These are phyloP conservation scores for Gorsachius magnificus DNA, from an alignment of 2,797 vertebrate species.

Conservation along the genomic window DNA sequence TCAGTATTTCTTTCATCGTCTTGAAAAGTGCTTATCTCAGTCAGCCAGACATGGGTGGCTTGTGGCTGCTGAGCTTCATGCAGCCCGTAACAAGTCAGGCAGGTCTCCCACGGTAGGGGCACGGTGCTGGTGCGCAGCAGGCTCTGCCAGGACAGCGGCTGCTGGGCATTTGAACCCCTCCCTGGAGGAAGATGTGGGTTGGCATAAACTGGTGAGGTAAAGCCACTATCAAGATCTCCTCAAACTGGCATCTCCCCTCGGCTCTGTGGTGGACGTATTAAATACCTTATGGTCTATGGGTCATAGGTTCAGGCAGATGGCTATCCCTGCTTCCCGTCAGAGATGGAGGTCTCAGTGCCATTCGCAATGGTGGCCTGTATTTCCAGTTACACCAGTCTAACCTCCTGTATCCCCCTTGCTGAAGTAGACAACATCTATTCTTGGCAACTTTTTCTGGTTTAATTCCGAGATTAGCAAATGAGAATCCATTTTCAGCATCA, in stretches of 20 bases:
- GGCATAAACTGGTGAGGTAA: not conserved
- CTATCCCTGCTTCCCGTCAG: not conserved
- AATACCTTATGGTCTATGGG: fast-evolving
- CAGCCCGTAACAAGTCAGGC: fast-evolving
- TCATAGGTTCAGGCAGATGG: not conserved
- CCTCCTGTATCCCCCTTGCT: not conserved
- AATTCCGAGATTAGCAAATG: not conserved
- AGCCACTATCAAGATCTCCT: fast-evolving
- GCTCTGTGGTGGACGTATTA: fast-evolving
- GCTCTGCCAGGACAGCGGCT: fast-evolving
- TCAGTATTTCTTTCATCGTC: not conserved
- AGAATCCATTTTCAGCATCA: not conserved
- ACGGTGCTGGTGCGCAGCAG: fast-evolving
- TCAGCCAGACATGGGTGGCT: not conserved
- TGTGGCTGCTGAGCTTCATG: not conserved
- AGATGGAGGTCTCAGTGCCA: not conserved
- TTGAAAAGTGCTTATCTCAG: not conserved
- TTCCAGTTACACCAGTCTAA: not conserved
- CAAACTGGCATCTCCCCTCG: not conserved
- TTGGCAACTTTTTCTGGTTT: not conserved
- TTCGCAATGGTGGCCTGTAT: not conserved
- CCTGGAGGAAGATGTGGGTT: not conserved
- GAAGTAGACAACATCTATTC: not conserved
- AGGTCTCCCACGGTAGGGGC: fast-evolving
- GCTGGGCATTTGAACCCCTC: not conserved